Conservation (phyloP, 1,140 invertebrate genomes). For the Chrysopa pallens region DNA sequence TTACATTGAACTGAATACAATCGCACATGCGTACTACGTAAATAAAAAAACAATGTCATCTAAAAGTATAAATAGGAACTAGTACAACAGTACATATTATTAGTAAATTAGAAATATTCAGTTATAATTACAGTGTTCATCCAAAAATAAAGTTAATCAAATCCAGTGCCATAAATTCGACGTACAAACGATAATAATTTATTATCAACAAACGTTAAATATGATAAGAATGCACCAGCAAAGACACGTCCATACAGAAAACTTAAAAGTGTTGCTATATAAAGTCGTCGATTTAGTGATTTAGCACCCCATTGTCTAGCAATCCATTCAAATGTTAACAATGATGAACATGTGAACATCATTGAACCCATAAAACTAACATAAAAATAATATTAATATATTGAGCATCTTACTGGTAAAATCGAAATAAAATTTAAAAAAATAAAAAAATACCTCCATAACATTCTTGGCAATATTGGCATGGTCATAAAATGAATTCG, state of each 20-base stretch:
- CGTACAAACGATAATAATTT: slow-evolving; percentile 8
- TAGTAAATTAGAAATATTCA: too few species aligned
- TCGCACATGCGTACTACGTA: too few species aligned
- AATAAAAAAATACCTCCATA: too few species aligned
- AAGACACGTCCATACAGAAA: slow-evolving; percentile 15
- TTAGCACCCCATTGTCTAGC: slow-evolving; percentile 1
- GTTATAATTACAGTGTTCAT: too few species aligned
- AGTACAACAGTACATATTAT: too few species aligned
- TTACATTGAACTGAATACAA: too few species aligned
- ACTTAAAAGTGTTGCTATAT: slow-evolving; percentile 8
- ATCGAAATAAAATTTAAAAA: too few species aligned
- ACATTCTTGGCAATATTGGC: background rate
- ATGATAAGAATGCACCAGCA: slow-evolving; percentile 15
- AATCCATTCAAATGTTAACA: slow-evolving; percentile 12
- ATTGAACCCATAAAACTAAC: slow-evolving; percentile 15
- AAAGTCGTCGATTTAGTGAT: slow-evolving; percentile 6
- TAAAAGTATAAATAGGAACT: too few species aligned
- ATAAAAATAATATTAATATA: too few species aligned
- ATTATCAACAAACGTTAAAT: slow-evolving; percentile 16
- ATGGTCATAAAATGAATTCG: background rate
- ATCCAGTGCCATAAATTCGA: slow-evolving; percentile 3
- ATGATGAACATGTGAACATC: slow-evolving; percentile 14
- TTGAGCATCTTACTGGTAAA: too few species aligned
- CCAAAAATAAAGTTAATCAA: too few species aligned
- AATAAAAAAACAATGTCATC: too few species aligned